Base-by-base conservation (phyloP, 1,140 invertebrate genomes). In the Diploscapter pachys region DNA sequence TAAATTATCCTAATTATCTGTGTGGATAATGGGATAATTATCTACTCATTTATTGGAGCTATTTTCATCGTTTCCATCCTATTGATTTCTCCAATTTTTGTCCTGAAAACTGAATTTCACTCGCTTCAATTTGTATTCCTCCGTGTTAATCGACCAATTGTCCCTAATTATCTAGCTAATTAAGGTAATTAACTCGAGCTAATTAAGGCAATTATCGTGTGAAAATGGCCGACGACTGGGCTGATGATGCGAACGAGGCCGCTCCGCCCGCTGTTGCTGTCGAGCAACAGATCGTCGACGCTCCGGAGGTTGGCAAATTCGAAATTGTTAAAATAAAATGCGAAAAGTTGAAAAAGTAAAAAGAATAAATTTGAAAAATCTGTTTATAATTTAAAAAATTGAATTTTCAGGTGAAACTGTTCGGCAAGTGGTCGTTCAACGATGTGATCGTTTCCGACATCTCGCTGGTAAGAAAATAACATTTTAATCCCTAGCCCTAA, bases 361-460 rank as follows among this genome's bases (percentile, higher is more conserved):
- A 54, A 67, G 8, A 67, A 11, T 53, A 53, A 48, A 50, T 63
- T 65, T 65, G 63, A 4, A 56, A 69, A 9, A 4, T 52, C 4
- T 56, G 50, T 50, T 62, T 53, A 8, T 57, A 51, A 56, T 51
- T 72, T 2, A 2, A 50, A 54, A n/a, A 59, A 6, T 9, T 54
- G 53, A 55, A 55, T 67, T 74, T 74, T 53, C 56, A 99, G 89
- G 94, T 99, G 78, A 98, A 98, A 88, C 89, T 99, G 51, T 99
- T 99, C 87, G 93, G 93, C 64, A 91, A 94, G 86, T 99, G 96
- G 96, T 94, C 92, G 78, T 94, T 95, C 83, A 94, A 96, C 86
- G 96, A 98, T 90, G 95, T 99, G 0, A 93, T 96, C 87, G 95
- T 99, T 62, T 92, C 90, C 73, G 96, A 99, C 86, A 98, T 99